phyloP scores from a whole-genome alignment of 2,888 invertebrate genomes.

The Mycalesis mineus region DNA sequence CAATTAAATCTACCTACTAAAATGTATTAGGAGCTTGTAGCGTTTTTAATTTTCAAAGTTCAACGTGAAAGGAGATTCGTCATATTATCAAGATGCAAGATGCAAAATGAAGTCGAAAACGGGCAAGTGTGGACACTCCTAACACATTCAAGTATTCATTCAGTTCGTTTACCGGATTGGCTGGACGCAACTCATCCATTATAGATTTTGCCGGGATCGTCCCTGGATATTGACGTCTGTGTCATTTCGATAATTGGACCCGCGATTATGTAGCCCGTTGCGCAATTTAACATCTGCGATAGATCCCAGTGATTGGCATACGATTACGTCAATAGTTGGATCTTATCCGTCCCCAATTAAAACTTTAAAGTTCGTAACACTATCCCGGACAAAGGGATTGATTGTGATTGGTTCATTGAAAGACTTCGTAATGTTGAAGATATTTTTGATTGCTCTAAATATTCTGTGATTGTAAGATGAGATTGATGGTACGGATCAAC shows the following conservation, averaged over 20 bases:
- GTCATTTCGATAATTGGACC: constrained; percentile 76
- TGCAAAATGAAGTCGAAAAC: neutral
- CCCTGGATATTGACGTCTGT: constrained; percentile 53
- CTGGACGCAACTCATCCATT: constrained; percentile 73
- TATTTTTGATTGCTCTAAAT: neutral
- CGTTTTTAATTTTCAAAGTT: no score
- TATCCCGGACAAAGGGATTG: constrained; percentile 27
- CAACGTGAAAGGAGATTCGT: no score
- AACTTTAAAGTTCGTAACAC: constrained; percentile 51
- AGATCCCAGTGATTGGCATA: constrained; percentile 62
- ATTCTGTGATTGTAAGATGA: neutral
- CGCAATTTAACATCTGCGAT: constrained; percentile 64
- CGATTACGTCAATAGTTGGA: constrained; percentile 55
- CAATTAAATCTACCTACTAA: no score
- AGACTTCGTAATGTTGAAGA: neutral
- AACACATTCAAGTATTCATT: constrained; percentile 59
- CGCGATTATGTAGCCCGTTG: constrained; percentile 53
- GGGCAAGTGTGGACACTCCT: constrained; percentile 17
- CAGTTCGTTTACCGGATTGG: constrained; percentile 71
- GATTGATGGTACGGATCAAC: neutral
- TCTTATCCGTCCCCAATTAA: constrained; percentile 62
- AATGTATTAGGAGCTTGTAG: no score
- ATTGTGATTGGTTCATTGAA: constrained; percentile 1
- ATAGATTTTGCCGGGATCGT: constrained; percentile 69
- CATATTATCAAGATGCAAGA: neutral